Evolutionary conservation across 2,888 invertebrate species (phyloP).

Genomic region (Ommatoiulus sabulosus): DNA sequence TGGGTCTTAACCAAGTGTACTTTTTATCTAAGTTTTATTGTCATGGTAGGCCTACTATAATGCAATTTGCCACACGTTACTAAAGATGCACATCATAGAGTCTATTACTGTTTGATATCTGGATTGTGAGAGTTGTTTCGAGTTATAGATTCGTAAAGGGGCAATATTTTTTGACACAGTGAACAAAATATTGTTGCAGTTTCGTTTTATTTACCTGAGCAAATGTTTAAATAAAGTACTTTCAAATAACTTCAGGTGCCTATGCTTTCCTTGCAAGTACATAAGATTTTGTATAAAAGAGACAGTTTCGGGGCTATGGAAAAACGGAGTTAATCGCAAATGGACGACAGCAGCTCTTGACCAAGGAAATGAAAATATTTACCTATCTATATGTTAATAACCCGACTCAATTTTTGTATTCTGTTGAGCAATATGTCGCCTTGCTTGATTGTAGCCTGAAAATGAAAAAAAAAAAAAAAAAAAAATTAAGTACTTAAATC

Average conservation of each 20-base stretch:
- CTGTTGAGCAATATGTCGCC: constrained; percentile 97
- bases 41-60: background rate
- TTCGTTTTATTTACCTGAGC: constrained; percentile 49
- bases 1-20: constrained; percentile 14
- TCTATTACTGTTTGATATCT: background rate
- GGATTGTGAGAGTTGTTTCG: background rate
- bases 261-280: constrained; percentile 6
- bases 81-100: background rate
- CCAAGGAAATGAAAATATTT: background rate
- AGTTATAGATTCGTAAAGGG: constrained; percentile 17
- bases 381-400: constrained; percentile 85
- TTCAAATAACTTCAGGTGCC: constrained; percentile 43
- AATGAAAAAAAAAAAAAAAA: constrained; percentile 60
- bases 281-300: constrained; percentile 24
- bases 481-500: background rate
- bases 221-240: constrained; percentile 49
- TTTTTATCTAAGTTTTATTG: background rate
- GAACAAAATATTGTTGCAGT: constrained; percentile 36
- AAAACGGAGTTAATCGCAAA: background rate
- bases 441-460: constrained; percentile 89
- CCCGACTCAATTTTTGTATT: constrained; percentile 97
- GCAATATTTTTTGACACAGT: background rate
- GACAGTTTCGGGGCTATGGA: background rate
- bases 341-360: background rate
- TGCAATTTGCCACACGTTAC: constrained; percentile 16